Conservation (phyloP, 2,797 vertebrate genomes). For the Takifugu rubripes region DNA sequence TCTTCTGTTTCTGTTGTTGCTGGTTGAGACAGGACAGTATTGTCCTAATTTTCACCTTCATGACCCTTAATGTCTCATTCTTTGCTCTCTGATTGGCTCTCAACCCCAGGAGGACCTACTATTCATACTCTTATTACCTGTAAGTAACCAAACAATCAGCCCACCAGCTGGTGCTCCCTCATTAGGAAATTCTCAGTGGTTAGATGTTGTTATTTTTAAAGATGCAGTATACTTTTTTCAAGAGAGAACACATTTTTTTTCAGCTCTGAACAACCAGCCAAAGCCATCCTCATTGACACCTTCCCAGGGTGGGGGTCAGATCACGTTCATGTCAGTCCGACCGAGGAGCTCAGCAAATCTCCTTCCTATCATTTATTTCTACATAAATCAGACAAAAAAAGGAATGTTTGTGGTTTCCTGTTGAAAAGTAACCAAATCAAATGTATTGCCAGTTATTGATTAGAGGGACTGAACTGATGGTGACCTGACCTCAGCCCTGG, state of each 20-base stretch:
- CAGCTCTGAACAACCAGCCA: constrained; percentile 75
- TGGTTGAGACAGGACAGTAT: constrained; percentile 82
- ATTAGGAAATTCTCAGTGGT: constrained; percentile 70
- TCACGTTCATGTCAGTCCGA: constrained; percentile 61
- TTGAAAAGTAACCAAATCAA: constrained; percentile 13
- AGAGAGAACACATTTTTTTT: constrained; percentile 81
- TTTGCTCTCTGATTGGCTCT: constrained; percentile 99
- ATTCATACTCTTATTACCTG: constrained; percentile 99
- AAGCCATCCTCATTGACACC: constrained; percentile 77
- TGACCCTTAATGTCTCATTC: constrained; percentile 90
- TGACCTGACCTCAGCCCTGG: constrained; percentile 66
- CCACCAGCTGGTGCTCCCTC: constrained; percentile 68
- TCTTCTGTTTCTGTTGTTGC: constrained; percentile 88
- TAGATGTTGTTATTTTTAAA: constrained; percentile 88
- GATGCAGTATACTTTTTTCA: constrained; percentile 99
- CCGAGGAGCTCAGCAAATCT: constrained; percentile 22
- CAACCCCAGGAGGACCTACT: constrained; percentile 99
- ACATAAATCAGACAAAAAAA: neutral
- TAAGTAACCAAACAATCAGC: constrained; percentile 91
- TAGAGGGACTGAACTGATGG: constrained; percentile 58
- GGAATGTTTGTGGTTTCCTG: constrained; percentile 13
- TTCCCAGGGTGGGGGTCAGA: constrained; percentile 66
- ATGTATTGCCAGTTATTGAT: constrained; percentile 9
- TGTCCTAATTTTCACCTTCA: constrained; percentile 95
- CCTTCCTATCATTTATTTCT: constrained; percentile 12